Base-by-base conservation (phyloP, 2,888 invertebrate genomes). In the Aricia artaxerxes region DNA sequence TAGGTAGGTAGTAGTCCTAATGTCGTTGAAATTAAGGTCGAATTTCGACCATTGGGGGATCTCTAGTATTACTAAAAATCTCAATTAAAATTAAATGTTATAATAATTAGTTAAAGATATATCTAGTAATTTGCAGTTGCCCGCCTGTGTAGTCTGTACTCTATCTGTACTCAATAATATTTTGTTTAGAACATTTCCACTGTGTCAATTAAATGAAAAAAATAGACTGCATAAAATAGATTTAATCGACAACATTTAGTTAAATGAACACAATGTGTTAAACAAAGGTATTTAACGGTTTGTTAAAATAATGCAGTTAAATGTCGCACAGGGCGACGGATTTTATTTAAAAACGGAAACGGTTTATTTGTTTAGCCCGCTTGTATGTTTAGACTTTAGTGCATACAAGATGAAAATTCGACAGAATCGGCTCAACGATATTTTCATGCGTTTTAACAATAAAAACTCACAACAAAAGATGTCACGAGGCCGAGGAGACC, bases 321-420 rank as follows among this genome's bases (percentile, higher is more conserved):
- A 69, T 69, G 69, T 35, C 69, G 13, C 35, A 9, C 69, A 69
- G 69, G 69, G 4, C 6, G 31, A 3, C 69, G 4, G 35, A 69
- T 69, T 69, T 69, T 35, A 69, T 69, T 69, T 69, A 69, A 69
- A 35, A 69, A 69, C 69, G 69, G 35, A 69, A 69, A 69, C 35
- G 11, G 69, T 35, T 35, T 35, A 35, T 69, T 35, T 69, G 35
- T 35, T 69, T 69, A 13, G 13, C 69, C 24, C 64, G 35, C 5
- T 35, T 69, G 69, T 69, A 38, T 69, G 13, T 13, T 69, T 7
- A 16, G 53, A 64, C 9, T 64, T 31, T 11, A 11, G 24, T 64
- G 64, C 64, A 64, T 64, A 64, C 64, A 31, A 31, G n/a, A 24
- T 61, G 0, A 31, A 64, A 64, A 7, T 61, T 61, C n/a, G 60